Conservation (phyloP, 2,797 vertebrate species). For the Rhincodon typus region DNA sequence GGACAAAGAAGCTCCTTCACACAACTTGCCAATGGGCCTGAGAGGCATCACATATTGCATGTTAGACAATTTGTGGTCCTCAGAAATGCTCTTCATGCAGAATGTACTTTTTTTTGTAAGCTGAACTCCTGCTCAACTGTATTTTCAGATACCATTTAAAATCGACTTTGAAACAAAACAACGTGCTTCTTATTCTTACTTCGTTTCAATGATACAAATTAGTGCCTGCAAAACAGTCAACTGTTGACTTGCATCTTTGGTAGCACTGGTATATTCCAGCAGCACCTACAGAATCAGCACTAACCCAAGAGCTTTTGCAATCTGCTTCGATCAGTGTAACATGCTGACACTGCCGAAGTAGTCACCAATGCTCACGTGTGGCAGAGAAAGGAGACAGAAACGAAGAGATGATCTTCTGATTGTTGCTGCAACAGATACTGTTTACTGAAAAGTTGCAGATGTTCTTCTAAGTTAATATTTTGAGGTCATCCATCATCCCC, state of each 20-base stretch:
- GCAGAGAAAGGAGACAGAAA: neutral
- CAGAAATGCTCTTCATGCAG: neutral
- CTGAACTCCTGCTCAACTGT: constrained; percentile 18
- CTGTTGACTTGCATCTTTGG: neutral
- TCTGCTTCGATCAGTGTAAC: neutral
- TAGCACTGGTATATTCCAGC: neutral
- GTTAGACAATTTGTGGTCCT: neutral
- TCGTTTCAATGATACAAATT: neutral
- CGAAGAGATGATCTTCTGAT: neutral
- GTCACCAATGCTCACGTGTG: neutral
- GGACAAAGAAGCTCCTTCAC: neutral
- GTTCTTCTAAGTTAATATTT: neutral
- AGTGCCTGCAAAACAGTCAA: neutral
- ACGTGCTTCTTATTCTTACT: neutral
- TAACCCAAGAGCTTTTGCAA: neutral
- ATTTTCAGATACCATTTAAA: constrained; percentile 35
- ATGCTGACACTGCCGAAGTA: neutral
- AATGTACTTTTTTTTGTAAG: constrained; percentile 36
- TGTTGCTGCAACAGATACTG: neutral
- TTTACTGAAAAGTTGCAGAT: constrained; percentile 7
- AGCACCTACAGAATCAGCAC: neutral
- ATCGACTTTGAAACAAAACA: constrained; percentile 23
- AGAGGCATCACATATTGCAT: neutral
- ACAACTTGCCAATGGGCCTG: neutral
- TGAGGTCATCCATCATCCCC: neutral